Percentiles rank a stretch among this genome's conserved stretches.
Conservation (phyloP, 1,140 invertebrate species). For the Tribolium madens region DNA sequence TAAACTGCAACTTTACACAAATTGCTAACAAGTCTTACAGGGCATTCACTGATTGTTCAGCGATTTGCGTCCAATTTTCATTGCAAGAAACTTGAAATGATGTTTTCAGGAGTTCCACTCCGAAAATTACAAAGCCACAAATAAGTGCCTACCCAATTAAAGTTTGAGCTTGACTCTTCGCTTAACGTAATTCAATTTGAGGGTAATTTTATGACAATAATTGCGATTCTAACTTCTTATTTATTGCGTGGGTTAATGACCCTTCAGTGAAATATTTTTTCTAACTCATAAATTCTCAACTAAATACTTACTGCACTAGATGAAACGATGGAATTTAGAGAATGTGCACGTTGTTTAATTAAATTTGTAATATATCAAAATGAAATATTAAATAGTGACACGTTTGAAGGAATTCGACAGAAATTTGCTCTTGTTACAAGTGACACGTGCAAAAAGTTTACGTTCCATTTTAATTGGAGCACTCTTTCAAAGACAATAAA, state of each 20-base stretch:
- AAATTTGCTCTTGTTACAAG: neutral
- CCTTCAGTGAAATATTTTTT: neutral
- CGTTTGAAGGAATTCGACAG: neutral
- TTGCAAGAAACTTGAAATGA: neutral
- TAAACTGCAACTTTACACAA: neutral
- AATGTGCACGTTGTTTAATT: neutral
- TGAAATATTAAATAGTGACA: neutral
- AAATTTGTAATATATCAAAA: neutral
- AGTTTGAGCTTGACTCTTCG: constrained; percentile 23
- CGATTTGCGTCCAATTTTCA: neutral
- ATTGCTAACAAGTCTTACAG: neutral
- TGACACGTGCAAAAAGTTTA: neutral
- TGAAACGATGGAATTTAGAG: constrained; percentile 3
- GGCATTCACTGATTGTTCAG: neutral
- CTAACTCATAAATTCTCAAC: neutral
- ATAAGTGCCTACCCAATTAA: constrained; percentile 24
- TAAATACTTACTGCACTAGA: neutral
- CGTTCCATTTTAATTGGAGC: neutral
- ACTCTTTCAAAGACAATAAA: neutral
- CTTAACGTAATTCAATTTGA: neutral
- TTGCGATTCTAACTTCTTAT: neutral
- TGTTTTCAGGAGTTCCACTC: constrained; percentile 10
- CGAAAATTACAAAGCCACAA: constrained; percentile 17
- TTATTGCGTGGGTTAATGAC: neutral
- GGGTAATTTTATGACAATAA: constrained; percentile 4